Evolutionary conservation across 2,797 vertebrate genomes (phyloP).

Genomic region (Ciconia nigra): DNA sequence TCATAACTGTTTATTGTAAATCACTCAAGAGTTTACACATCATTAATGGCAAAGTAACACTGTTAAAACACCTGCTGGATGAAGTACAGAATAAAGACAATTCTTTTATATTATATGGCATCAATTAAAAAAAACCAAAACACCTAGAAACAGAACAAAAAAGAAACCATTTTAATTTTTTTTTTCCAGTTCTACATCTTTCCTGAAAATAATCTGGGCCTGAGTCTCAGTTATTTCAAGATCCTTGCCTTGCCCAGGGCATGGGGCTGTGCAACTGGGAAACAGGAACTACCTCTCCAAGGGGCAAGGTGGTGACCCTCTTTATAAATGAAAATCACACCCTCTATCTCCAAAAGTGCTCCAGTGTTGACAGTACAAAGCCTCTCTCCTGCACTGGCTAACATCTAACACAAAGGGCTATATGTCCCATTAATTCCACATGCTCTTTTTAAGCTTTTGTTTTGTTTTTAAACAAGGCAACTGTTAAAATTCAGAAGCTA

Average conservation of each 20-base stretch:
- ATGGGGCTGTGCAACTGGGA: background rate
- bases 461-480: slow-evolving; percentile 32
- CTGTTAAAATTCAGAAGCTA: slow-evolving; percentile 59
- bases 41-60: slow-evolving; percentile 71
- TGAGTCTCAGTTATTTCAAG: background rate
- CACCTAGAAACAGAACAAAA: background rate
- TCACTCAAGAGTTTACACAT: slow-evolving; percentile 65
- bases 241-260: background rate
- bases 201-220: slow-evolving; percentile 37
- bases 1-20: slow-evolving; percentile 73
- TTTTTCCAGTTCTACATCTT: slow-evolving; percentile 5
- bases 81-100: slow-evolving; percentile 68
- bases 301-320: background rate
- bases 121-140: slow-evolving; percentile 22
- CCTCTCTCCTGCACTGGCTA: slow-evolving; percentile 46
- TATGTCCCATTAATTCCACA: slow-evolving; percentile 20
- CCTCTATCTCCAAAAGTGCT: slow-evolving; percentile 42
- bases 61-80: slow-evolving; percentile 58
- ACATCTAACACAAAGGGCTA: slow-evolving; percentile 41
- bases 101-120: slow-evolving; percentile 22
- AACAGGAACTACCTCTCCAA: background rate
- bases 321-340: slow-evolving; percentile 3
- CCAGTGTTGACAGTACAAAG: slow-evolving; percentile 16
- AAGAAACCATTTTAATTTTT: background rate
- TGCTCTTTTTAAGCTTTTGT: background rate